phyloP scores from a whole-genome alignment of 2,113 vertebrate genomes.

The Struthidea cinerea region DNA sequence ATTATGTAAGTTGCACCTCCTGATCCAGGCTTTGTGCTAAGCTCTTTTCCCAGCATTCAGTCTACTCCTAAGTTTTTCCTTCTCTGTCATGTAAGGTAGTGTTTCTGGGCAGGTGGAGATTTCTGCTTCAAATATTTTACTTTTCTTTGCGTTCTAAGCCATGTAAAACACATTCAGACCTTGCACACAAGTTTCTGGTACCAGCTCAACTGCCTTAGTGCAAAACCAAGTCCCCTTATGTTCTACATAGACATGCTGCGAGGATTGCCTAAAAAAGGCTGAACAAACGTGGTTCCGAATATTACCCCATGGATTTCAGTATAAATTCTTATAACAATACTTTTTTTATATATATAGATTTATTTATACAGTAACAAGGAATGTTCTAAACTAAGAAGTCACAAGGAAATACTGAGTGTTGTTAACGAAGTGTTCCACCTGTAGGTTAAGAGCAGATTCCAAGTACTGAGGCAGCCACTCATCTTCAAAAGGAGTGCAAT shows the following conservation, averaged over 20 bases:
- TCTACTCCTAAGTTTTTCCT: not conserved
- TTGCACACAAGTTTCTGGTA: not conserved
- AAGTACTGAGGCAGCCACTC: not conserved
- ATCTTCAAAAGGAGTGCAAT: not conserved
- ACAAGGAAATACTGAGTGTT: not conserved
- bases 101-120: slow-evolving; percentile 18
- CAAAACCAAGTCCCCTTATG: not conserved
- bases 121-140: not conserved
- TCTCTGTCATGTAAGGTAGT: not conserved
- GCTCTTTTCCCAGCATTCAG: slow-evolving; percentile 24
- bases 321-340: not conserved
- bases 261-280: not conserved
- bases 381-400: not conserved
- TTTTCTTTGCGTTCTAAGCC: slow-evolving; percentile 16
- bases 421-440: not conserved
- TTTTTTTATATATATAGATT: not conserved
- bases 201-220: not conserved
- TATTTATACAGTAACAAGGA: not conserved
- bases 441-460: not conserved
- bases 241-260: not conserved
- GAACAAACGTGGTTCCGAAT: not conserved
- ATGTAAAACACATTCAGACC: not conserved
- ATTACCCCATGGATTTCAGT: not conserved
- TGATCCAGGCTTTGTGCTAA: not conserved
- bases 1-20: not conserved